Percentiles rank a stretch among this genome's conserved stretches.
These are phyloP conservation scores for Papilio xuthus DNA, from an alignment of 1,140 invertebrate species.

Conservation along the genomic window DNA sequence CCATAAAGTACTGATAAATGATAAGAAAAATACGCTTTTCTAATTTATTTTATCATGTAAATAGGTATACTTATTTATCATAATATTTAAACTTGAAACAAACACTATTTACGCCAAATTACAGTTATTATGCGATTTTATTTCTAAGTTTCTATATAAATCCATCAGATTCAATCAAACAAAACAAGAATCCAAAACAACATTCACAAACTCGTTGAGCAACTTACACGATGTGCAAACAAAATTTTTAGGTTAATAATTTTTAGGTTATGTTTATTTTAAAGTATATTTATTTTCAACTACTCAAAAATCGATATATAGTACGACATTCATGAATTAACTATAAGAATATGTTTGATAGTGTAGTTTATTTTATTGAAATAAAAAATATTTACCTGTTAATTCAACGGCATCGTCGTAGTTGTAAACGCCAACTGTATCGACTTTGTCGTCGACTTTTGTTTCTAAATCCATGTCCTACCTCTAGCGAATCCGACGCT, in stretches of 20 bases:
- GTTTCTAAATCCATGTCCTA: neutral
- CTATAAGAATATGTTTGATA: no score
- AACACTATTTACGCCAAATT: neutral
- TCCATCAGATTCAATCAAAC: neutral
- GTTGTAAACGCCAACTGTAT: conserved; percentile 36
- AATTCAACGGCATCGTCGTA: conserved; percentile 46
- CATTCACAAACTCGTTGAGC: neutral
- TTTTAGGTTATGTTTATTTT: neutral
- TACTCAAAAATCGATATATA: no score
- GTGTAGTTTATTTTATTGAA: no score
- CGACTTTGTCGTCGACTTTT: neutral
- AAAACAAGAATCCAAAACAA: neutral
- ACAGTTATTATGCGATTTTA: neutral
- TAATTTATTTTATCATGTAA: no score
- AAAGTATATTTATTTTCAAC: neutral
- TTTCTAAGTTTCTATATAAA: neutral
- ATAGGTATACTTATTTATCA: no score
- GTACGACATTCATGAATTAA: no score
- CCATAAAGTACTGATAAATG: no score
- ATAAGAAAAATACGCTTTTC: no score
- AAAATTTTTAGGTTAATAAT: neutral
- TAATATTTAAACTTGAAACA: no score
- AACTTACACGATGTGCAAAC: neutral
- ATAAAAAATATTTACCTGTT: conserved; percentile 44
- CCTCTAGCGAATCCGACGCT: neutral